These are phyloP conservation scores for Halcyon leucocephala DNA, from an alignment of 2,797 vertebrate genomes.

Conservation along the genomic window DNA sequence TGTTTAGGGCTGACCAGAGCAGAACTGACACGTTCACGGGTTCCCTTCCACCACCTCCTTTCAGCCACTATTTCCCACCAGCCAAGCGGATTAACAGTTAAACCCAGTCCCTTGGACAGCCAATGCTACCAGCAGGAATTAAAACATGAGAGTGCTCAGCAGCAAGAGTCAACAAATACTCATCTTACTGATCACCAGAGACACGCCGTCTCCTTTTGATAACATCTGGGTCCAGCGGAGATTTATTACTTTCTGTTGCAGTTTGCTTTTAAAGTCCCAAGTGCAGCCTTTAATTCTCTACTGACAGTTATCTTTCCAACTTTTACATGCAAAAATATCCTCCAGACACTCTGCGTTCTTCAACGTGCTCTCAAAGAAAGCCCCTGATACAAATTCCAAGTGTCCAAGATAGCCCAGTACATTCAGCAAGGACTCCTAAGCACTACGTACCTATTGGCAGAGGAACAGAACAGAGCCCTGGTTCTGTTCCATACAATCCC, in stretches of 20 bases:
- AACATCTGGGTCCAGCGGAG: constrained; percentile 12
- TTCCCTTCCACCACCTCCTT: neutral
- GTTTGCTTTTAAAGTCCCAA: neutral
- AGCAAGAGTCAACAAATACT: constrained; percentile 8
- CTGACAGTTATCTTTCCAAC: neutral
- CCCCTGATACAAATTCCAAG: neutral
- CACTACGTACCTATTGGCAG: neutral
- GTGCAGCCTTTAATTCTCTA: neutral
- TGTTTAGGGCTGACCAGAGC: neutral
- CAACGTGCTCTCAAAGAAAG: neutral
- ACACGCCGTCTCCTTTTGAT: neutral
- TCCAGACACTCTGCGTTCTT: neutral
- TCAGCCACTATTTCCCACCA: neutral
- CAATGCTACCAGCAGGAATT: neutral
- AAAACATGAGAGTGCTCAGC: neutral
- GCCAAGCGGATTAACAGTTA: neutral
- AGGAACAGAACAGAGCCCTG: neutral
- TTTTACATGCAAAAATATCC: neutral
- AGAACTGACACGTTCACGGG: neutral
- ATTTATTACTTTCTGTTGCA: constrained; percentile 12
- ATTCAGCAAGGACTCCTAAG: neutral
- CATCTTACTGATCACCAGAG: neutral
- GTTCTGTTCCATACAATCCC: neutral
- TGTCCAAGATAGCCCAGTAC: neutral
- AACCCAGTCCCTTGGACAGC: neutral